Percentiles rank a stretch among this genome's conserved stretches.
phyloP scores from a whole-genome alignment of 2,797 vertebrate genomes.

The Molossus alvarezi region DNA sequence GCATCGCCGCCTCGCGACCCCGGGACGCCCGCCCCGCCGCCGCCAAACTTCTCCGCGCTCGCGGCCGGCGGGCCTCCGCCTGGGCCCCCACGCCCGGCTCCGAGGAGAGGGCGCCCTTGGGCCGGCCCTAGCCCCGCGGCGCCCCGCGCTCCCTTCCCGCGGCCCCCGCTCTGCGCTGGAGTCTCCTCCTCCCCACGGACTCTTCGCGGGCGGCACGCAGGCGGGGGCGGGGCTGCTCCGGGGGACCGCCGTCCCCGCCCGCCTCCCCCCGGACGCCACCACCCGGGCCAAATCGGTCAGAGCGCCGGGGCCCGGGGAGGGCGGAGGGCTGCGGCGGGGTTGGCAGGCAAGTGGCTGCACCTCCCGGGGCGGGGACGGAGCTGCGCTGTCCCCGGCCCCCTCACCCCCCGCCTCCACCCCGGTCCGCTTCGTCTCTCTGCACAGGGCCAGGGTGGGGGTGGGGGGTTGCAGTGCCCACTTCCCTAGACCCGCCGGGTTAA shows the following conservation, averaged over 20 bases:
- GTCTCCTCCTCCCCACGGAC: conserved; percentile 82
- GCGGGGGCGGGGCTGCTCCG: conserved; percentile 80
- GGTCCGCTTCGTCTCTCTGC: background rate
- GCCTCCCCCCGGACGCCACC: conserved; percentile 17
- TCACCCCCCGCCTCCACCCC: background rate
- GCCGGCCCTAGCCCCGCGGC: conserved; percentile 65
- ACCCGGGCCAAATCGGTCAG: conserved; percentile 39
- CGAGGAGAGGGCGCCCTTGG: conserved; percentile 80
- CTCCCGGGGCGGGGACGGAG: background rate
- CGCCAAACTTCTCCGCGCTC: conserved; percentile 76
- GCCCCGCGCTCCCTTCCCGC: conserved; percentile 70
- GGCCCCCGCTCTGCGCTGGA: conserved; percentile 77
- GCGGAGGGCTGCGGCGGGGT: conserved; percentile 57
- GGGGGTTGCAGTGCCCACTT: background rate
- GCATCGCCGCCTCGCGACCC: background rate
- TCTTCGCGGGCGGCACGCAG: conserved; percentile 77
- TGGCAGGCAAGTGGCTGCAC: background rate
- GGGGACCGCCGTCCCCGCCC: conserved; percentile 18
- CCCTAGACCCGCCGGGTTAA: background rate
- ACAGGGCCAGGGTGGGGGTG: background rate
- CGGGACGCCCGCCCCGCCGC: conserved; percentile 42
- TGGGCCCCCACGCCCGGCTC: conserved; percentile 53
- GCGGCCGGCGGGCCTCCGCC: conserved; percentile 49
- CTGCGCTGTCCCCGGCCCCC: background rate
- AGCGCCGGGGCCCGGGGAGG: conserved; percentile 9